Evolutionary conservation across 2,888 invertebrate species (phyloP).

Genomic region (Phlogophora meticulosa): DNA sequence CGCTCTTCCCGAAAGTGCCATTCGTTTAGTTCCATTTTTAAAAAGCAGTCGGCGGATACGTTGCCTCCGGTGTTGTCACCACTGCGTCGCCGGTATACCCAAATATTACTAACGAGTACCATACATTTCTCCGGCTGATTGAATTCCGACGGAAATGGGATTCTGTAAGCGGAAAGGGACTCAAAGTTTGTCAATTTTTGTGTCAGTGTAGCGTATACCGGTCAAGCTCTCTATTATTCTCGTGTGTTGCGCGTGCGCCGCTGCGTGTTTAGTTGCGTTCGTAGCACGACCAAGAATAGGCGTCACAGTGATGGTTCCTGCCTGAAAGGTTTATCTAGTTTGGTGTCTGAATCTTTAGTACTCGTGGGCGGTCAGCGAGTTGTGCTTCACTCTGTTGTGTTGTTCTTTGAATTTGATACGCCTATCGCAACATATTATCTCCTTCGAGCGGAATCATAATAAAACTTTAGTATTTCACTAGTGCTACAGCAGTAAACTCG

Average conservation of each 20-base stretch:
- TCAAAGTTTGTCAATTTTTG: constrained; percentile 81
- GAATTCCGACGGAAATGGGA: constrained; percentile 84
- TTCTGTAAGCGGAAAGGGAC: constrained; percentile 83
- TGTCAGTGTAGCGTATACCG: constrained; percentile 77
- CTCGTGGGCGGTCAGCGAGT: constrained; percentile 76
- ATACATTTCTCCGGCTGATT: constrained; percentile 83
- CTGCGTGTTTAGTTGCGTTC: constrained; percentile 87
- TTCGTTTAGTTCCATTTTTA: constrained; percentile 86
- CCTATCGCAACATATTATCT: constrained; percentile 74
- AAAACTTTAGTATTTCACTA: constrained; percentile 74
- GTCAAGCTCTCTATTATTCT: constrained; percentile 81
- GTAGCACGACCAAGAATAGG: constrained; percentile 88
- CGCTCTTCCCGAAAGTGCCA: constrained; percentile 81
- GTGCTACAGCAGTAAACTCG: constrained; percentile 73
- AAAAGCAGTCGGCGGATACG: constrained; percentile 84
- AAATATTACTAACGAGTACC: constrained; percentile 78
- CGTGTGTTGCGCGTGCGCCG: constrained; percentile 83
- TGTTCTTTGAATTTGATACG: constrained; percentile 73
- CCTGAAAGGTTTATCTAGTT: constrained; percentile 74
- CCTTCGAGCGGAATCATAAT: constrained; percentile 74
- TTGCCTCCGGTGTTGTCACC: constrained; percentile 88
- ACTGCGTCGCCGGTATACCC: constrained; percentile 74
- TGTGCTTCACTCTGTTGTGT: constrained; percentile 76
- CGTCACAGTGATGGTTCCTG: constrained; percentile 80
- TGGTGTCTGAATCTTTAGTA: constrained; percentile 71